Base-by-base conservation (phyloP, 2,113 vertebrate genomes). In the Poecile atricapillus region DNA sequence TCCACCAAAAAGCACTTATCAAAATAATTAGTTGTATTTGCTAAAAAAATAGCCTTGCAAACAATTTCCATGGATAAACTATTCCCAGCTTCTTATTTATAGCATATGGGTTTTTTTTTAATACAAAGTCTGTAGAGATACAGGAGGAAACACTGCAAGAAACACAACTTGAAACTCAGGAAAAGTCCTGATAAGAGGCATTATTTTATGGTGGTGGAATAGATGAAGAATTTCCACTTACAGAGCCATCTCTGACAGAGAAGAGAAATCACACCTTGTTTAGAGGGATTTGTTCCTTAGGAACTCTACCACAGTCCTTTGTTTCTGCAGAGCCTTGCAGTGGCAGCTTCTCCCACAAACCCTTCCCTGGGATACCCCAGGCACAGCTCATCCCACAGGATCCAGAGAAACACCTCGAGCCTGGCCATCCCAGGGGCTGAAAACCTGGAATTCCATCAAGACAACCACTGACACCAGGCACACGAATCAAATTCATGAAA, bases 361-460 rank as follows among this genome's bases (percentile, higher is more conserved):
- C 13, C 37, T 46, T 62, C 13, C 77, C 37, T 9, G 11, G 43
- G 39, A 18, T 7, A 5, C 3, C 15, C 17, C 4, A 33, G n/a
- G 7, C 35, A 19, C n/a, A 27, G 2, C 50, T 47, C 44, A 59
- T 4, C 33, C 43, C 69, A 39, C 37, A 46, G 33, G 23, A 65
- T 6, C 13, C 60, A 68, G 13, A 53, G 5, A 39, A 35, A 53
- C 10, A 27, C n/a, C 37, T 46, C 75, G 3, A 37, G 10, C 41
- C 53, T 25, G 41, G 7, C 31, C 71, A 25, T 3, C 1, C 1
- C 0, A 30, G 12, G 4, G 17, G 13, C 4, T 37, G 16, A 9
- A 28, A 50, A 28, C 11, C 1, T 25, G 3, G 0, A 20, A 39
- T 9, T 44, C 65, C 24, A 15, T 24, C 52, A 35, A 37, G 14